Percentiles rank a stretch among this genome's conserved stretches.
These are phyloP conservation scores for Loriculus beryllinus DNA, from an alignment of 2,797 vertebrate genomes.

Conservation along the genomic window DNA sequence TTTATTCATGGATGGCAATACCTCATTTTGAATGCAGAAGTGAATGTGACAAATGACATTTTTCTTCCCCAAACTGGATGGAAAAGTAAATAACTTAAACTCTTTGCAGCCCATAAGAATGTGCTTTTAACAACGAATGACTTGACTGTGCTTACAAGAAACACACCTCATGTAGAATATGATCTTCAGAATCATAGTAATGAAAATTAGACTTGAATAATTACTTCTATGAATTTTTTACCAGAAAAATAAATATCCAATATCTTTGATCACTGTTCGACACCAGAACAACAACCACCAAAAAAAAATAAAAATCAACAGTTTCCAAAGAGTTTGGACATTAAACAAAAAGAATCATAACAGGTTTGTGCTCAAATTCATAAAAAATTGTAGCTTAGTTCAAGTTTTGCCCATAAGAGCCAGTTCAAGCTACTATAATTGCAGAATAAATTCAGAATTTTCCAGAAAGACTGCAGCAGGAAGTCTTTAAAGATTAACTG, in stretches of 20 bases:
- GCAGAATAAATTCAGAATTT: not conserved
- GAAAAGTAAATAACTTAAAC: not conserved
- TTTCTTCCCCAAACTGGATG: not conserved
- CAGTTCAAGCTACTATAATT: not conserved
- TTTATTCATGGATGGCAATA: not conserved
- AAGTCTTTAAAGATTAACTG: not conserved
- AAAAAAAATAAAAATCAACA: not conserved
- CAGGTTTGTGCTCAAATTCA: not conserved
- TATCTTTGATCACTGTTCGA: not conserved
- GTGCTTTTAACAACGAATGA: not conserved
- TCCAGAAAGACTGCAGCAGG: not conserved
- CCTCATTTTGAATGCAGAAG: not conserved
- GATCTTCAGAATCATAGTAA: not conserved
- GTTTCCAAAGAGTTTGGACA: not conserved
- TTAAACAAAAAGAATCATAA: not conserved
- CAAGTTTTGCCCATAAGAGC: not conserved
- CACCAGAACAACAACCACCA: no score
- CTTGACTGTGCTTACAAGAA: not conserved
- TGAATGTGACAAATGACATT: not conserved
- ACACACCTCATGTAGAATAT: not conserved
- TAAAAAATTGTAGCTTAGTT: not conserved
- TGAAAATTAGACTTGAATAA: not conserved
- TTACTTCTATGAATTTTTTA: not conserved
- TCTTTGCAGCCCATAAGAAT: not conserved
- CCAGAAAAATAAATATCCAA: not conserved